Base-by-base conservation (phyloP, 2,797 vertebrate genomes). In the Vultur gryphus region DNA sequence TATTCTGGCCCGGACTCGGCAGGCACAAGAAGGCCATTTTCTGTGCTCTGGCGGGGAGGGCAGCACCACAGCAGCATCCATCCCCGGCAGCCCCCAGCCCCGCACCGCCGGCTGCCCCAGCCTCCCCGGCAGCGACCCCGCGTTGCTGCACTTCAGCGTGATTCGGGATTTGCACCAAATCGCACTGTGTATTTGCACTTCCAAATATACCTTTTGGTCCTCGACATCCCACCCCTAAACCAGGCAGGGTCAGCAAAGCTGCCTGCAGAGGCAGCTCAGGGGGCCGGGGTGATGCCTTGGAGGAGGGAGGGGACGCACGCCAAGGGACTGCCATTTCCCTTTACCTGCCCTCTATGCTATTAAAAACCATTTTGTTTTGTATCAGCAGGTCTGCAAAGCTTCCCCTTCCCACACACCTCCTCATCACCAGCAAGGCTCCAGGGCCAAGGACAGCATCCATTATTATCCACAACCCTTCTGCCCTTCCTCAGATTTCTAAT, bases 141-240 rank as follows among this genome's bases (percentile, higher is more conserved):
- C 4, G 6, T 31, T 3, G 49, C 25, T 1, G 35, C 23, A 3
- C 28, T 44, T 19, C 39, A 20, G 46, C 7, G 0, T 5, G 2
- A 7, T 39, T 41, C 2, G 1, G 55, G 41, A 62, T 54, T 17
- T 57, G 35, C 48, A 37, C 51, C 58, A 15, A 37, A 57, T 33
- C 66, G 15, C 35, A 13, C 35, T 4, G 0, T 3, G 16, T 8
- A 19, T 26, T 13, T 33, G 29, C 58, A 35, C 28, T 26, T 46
- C 39, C 41, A 49, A 24, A 29, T 5, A 11, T 2, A 6, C 39
- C n/a, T 31, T 29, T 33, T 29, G 72, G n/a, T 54, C 65, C 25
- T 33, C 5, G 1, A 17, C 58, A 11, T 52, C 65, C 35, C 25
- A 28, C 18, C n/a, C 44, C 35, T 2, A 9, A 41, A 7, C 5